Conservation (phyloP, 2,797 vertebrate species). For the Craterocephalus amniculus region DNA sequence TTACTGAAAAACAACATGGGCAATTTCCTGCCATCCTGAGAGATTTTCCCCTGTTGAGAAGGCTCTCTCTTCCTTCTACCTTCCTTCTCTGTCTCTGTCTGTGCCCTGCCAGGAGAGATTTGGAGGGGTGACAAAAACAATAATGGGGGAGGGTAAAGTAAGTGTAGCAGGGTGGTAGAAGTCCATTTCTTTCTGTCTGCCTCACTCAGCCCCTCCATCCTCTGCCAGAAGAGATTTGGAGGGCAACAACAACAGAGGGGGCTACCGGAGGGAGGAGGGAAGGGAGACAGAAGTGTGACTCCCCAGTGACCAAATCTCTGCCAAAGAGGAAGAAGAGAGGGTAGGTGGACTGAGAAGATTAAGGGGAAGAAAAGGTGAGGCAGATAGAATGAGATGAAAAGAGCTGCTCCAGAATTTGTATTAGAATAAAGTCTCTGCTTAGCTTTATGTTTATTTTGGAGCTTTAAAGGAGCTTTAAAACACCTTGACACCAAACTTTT, state of each 20-base stretch:
- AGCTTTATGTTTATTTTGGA: neutral
- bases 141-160: constrained; percentile 40
- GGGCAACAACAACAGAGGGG: constrained; percentile 54
- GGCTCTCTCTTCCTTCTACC: constrained; percentile 32
- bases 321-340: constrained; percentile 23
- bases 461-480: too few relatives aligned
- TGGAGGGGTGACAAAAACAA: constrained; percentile 48
- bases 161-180: constrained; percentile 21
- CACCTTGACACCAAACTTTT: too few relatives aligned
- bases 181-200: constrained; percentile 52
- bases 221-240: constrained; percentile 60
- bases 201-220: constrained; percentile 30
- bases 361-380: constrained; percentile 48
- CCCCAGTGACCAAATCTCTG: constrained; percentile 45
- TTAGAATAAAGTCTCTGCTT: neutral
- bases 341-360: constrained; percentile 32
- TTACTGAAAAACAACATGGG: constrained; percentile 74
- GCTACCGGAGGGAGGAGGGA: constrained; percentile 24
- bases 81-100: constrained; percentile 22
- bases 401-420: neutral
- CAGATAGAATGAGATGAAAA: constrained; percentile 28
- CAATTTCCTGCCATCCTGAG: constrained; percentile 73
- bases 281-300: constrained; percentile 49
- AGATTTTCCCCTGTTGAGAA: constrained; percentile 51
- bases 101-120: constrained; percentile 38